Base-by-base conservation (phyloP, 2,797 vertebrate genomes). In the Meriones psammophilus region DNA sequence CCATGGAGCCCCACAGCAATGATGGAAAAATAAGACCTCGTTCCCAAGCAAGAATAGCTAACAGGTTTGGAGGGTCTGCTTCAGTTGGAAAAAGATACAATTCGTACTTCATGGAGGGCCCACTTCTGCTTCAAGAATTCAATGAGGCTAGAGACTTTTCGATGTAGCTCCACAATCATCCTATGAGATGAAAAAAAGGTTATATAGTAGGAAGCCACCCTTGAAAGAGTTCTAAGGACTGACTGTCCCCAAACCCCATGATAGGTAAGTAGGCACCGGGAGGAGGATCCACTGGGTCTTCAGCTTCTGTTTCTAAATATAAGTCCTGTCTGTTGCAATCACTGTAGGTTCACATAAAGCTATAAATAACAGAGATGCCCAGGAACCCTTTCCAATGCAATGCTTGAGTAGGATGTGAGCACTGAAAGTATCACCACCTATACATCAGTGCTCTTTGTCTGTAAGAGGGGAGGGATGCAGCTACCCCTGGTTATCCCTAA, bases 111-210 rank as follows among this genome's bases (percentile, higher is more conserved):
- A 12, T 99, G 99, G 92, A 99, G 98, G 0, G 99, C 99, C 99
- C 99, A 99, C 97, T 99, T 99, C 98, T 99, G 99, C 97, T 99
- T 99, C 97, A 99, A 98, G 97, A 99, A 99, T 90, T 99, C 99
- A 20, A 99, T 99, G 94, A 99, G 99, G 97, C 99, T 99, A 97
- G 99, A 99, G 58, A 99, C 99, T 96, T 99, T 99, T 58, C 99
- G 99, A 97, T 99, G 99, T 22, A 99, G 98, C 97, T 99, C 99
- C 97, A 99, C 99, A 2, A 99, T 99, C 99, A 99, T 99, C 98
- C 99, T 99, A 81, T 17, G 5, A 28, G 50, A 62, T 24, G 0
- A 64, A 88, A 79, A 66, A 7, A 36, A 4, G 60, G 12, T 64
- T 33, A 90, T 24, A 90, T 1, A 13, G 8, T 0, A 5, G 10